Base-by-base conservation (phyloP, 2,113 vertebrate species). In the Malurus alboscapulatus region DNA sequence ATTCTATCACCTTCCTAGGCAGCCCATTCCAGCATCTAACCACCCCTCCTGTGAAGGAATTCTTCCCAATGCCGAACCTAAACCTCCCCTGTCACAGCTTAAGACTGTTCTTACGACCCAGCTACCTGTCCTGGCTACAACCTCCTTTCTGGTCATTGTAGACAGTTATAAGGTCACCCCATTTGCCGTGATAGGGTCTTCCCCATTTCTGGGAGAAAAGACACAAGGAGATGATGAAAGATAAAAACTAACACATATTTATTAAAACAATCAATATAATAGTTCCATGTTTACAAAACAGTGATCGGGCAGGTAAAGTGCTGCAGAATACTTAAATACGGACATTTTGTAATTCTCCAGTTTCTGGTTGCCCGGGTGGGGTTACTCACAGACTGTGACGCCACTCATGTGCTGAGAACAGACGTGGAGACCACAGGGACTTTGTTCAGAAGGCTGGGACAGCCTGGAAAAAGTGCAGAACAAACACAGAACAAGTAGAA, bases 251-350 rank as follows among this genome's bases (percentile, higher is more conserved):
- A 93, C 92, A 83, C 80, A 5, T 91, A 91, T 95, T 96, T 95
- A 96, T 94, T 96, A 95, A 93, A 97, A 97, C 96, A 86, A 92
- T 83, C 93, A 79, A 59, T 92, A 63, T 92, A 77, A 68, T 92
- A 96, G 87, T 81, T 88, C 78, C 83, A 94, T 94, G 90, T 96
- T 97, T 95, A 95, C 90, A 96, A 96, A 97, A 97, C 82, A 93
- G 96, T 95, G 81, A 94, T 88, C 87, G 92, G 92, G 87, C 90
- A 88, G 87, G 92, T 97, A 95, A 96, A 97, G 94, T 97, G 96
- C 92, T 93, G 94, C 92, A 76, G 95, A 96, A 72, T 82, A 88
- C 71, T 96, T 93, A 90, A 90, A 82, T 79, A 88, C 45, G 83
- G 91, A 95, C 91, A 51, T 95, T 97, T 94, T 94, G 94, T 94